Base-by-base conservation (phyloP, 2,888 invertebrate species). In the Ashinkailepas kermadecensis region DNA sequence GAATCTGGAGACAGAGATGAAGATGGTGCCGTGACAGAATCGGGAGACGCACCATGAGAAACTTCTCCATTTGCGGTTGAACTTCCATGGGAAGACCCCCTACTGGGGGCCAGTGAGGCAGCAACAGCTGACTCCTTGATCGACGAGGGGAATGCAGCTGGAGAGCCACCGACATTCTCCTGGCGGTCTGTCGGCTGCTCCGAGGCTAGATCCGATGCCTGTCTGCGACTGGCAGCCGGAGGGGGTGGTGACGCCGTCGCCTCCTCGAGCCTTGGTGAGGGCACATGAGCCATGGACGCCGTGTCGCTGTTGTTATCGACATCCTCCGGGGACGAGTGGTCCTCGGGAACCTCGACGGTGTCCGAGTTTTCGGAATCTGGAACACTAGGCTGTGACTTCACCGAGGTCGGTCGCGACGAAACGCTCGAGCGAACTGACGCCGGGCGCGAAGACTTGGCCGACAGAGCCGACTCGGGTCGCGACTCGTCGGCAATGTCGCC, bases 271-370 rank as follows among this genome's bases (percentile, higher is more conserved):
- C 59, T 59, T 15, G 59, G 59, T 59, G 59, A 59, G 15, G 70
- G 15, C 13, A 13, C 39, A 3, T 15, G 2, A 6, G 25, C 70
- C 10, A 39, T 39, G 8, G 70, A 70, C 13, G 25, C 70, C 4
- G 70, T 39, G 15, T 70, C 70, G 15, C 25, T 39, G 6, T 70
- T 39, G 39, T 39, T 70, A 7, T 70, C 70, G 7, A 12, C 70
- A 12, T 39, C 70, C 70, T 70, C 70, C 70, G 70, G 70, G 7
- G 70, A 70, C 25, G 70, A 70, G 70, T 70, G 70, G 70, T 70
- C 70, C 39, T 70, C 65, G 65, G 65, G 65, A n/a, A 65, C 65
- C 65, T 65, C 70, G 6, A 21, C 21, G 70, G 15, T 39, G 39
- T 7, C 70, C 13, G 70, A 25, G 15, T 39, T 25, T 0, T 70